phyloP scores from a whole-genome alignment of 2,888 invertebrate species.

The Theretra japonica region DNA sequence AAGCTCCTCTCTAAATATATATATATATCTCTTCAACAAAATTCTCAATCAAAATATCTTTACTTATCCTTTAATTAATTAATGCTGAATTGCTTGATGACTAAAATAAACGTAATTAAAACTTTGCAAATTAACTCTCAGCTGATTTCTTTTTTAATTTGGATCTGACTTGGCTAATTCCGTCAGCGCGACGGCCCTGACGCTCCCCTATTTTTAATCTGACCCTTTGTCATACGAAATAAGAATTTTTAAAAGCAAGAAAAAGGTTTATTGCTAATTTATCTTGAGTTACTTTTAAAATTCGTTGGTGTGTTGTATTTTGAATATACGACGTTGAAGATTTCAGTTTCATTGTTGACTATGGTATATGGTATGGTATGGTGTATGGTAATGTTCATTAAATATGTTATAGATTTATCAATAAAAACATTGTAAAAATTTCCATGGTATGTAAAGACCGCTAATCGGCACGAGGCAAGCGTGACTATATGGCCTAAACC shows the following conservation, averaged over 20 bases:
- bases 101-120: conserved; percentile 84
- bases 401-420: no score
- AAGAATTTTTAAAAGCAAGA: conserved; percentile 36
- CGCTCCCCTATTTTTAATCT: conserved; percentile 70
- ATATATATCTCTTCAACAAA: background rate
- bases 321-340: no score
- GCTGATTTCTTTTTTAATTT: conserved; percentile 84
- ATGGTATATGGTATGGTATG: no score
- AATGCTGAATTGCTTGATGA: conserved; percentile 72
- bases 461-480: no score
- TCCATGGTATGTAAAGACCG: no score
- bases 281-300: conserved; percentile 3
- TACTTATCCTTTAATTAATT: conserved; percentile 68
- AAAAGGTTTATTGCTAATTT: conserved; percentile 23
- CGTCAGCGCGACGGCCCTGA: conserved; percentile 74
- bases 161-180: conserved; percentile 76
- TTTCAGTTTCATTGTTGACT: no score
- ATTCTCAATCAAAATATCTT: background rate
- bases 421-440: no score
- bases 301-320: background rate
- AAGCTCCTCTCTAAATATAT: no score
- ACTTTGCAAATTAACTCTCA: conserved; percentile 79
- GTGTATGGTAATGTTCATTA: no score
- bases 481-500: no score
- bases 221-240: conserved; percentile 72